Base-by-base conservation (phyloP, 2,113 vertebrate species). In the Sebastes schlegelii region DNA sequence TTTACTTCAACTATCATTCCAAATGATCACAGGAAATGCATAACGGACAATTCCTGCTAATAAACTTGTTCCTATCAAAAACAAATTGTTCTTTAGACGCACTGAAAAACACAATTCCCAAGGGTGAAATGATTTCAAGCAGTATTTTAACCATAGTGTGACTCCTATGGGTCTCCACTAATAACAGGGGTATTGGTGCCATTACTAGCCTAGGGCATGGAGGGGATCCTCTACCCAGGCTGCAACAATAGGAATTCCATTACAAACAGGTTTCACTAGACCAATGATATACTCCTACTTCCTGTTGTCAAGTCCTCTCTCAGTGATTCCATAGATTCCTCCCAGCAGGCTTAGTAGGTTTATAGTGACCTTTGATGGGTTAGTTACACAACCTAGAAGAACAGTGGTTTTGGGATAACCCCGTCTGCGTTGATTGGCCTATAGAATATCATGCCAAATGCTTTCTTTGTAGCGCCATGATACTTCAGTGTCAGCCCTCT, bases 201-300 rank as follows among this genome's bases (percentile, higher is more conserved):
- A 92, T 91, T 90, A 89, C 91, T 80, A 48, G 77, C 93, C 91
- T 21, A 0, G 21, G 85, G 92, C 80, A 68, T 54, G 63, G 45
- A 92, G 91, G 91, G 86, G 89, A 93, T 94, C 89, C 91, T 92
- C 92, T 93, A 86, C 89, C 80, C 69, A 19, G 54, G 46, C 45
- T 72, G 45, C 77, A 92, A 93, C 92, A 92, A 93, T 79, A 62
- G 89, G 91, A 92, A 90, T 94, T 91, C 91, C 93, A 94, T 93
- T 93, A 92, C 92, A 93, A 93, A 94, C 92, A 82, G 93, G 93
- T 94, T 94, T 90, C 91, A 83, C 80, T 60, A 58, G 63, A 85
- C 80, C 79, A 78, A 48, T 80, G 84, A 89, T 89, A 88, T 83
- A 89, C 83, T 84, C 58, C 71, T 16, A 89, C 88, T 91, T 93